Evolutionary conservation across 2,888 invertebrate genomes (phyloP).

Genomic region (Dastarcus helophoroides): DNA sequence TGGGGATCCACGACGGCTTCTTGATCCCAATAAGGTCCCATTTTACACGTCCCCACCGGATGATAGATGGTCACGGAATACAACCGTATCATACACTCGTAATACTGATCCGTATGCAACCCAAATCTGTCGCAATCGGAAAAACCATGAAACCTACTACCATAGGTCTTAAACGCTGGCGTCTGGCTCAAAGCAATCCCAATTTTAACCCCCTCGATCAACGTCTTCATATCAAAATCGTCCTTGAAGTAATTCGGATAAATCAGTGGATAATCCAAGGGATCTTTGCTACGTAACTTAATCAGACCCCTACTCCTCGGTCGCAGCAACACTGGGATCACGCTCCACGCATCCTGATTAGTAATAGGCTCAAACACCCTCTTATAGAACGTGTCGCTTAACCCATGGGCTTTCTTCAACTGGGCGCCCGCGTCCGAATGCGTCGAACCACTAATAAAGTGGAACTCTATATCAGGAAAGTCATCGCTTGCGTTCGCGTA

Average conservation of each 20-base stretch:
- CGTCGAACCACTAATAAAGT: conserved; percentile 78
- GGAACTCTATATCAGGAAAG: conserved; percentile 82
- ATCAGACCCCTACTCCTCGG: conserved; percentile 77
- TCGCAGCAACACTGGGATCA: conserved; percentile 72
- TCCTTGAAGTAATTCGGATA: conserved; percentile 85
- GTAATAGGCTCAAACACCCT: conserved; percentile 63
- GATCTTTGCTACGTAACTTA: conserved; percentile 69
- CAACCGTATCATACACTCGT: conserved; percentile 78
- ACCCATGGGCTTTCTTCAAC: conserved; percentile 65
- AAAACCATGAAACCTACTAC: conserved; percentile 61
- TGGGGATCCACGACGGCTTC: conserved; percentile 75
- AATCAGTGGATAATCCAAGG: conserved; percentile 79
- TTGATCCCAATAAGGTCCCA: conserved; percentile 80
- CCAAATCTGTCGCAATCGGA: conserved; percentile 63
- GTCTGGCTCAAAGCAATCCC: conserved; percentile 71
- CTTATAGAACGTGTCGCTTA: conserved; percentile 63
- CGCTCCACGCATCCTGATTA: conserved; percentile 71
- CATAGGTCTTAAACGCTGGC: conserved; percentile 60
- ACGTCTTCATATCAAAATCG: conserved; percentile 63
- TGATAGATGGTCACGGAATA: conserved; percentile 79
- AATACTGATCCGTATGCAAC: conserved; percentile 63
- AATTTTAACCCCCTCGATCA: conserved; percentile 79
- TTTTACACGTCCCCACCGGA: conserved; percentile 72
- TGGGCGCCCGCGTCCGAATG: conserved; percentile 79
- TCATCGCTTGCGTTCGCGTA: conserved; percentile 69